Evolutionary conservation across 2,888 invertebrate species (phyloP), one percentile per base, ranked within the genome.

Genomic region (Oscheius sp.): DNA sequence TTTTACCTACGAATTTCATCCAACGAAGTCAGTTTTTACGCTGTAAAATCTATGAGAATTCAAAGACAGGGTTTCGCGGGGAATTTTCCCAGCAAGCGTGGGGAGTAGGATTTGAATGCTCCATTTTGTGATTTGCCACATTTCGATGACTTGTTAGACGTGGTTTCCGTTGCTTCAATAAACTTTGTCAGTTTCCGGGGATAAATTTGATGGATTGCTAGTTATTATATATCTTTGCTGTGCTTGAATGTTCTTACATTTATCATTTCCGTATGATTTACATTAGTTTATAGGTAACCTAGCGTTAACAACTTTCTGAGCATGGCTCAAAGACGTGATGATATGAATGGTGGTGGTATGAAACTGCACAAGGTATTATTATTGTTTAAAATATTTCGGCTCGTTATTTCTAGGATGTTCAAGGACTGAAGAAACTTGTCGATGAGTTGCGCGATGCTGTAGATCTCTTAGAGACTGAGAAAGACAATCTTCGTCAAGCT

Each of bases 401-500:
- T n/a, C n/a, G n/a, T n/a, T n/a, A 18, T 23, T 25, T 52, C 25
- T 49, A 66, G 66, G 66, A 52, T 27, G 29, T 66, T 29, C 25
- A 27, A 6, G n/a, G 25, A 1, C 35, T 66, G 18, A 21, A 25
- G 25, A 64, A 16, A 27, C 1, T 35, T 27, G 52, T 66, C 27
- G 64, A 46, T 2, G 49, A 53, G 23, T 23, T 76, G 12, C 56
- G 55, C 9, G 74, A 76, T 46, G 81, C 83, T 1, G 81, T 86
- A 27, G 69, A 76, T 1, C 49, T 75, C 25, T 75, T 86, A 69
- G 84, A 87, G 69, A 76, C 76, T 41, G 86, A 86, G 59, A 84
- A 86, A 61, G 84, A 85, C 68, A 82, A 80, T 49, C 76, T 86
- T 16, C 77, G 86, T 25, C 79, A 79, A 29, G 86, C 84, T 41